Evolutionary conservation across 2,113 vertebrate species (phyloP), one percentile per base, ranked within the genome.

Genomic region (Ammodytes marinus): DNA sequence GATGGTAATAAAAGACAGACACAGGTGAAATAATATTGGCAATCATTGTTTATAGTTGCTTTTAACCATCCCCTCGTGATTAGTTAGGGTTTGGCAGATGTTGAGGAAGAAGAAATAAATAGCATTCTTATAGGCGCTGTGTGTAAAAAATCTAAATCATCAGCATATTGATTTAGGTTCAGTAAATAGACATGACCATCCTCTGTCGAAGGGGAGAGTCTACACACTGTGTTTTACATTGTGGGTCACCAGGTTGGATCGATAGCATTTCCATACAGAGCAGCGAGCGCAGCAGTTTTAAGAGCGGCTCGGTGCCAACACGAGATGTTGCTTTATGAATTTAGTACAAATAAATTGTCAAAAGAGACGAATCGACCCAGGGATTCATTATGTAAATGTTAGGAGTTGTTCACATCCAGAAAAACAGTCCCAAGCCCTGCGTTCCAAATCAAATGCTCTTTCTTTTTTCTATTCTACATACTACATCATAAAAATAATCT

Each of bases 11-110:
- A 19, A 60, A 46, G 54, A 63, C 55, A 63, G 58, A 54, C 9
- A 47, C 52, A 19, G 72, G 35, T 67, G 66, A 81, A 79, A 79
- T 78, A 57, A 39, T 74, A 66, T 85, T 75, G 80, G 46, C 69
- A 77, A 42, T 77, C 27, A 49, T 50, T 54, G 81, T 73, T 71
- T 60, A 84, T 40, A 49, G 54, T 64, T 74, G 58, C 71, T 63
- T 77, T 82, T 59, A 65, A 73, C 80, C 66, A 42, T 8, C 10
- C 35, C 65, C 40, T 35, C 27, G n/a, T 63, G 75, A 72, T 81
- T 69, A 57, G 58, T 73, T 53, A 6, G 39, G 43, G 46, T 49
- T 59, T 64, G 60, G 60, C 58, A 47, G 55, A 71, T 8, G 27
- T 27, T 27, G 27, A 54, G 60, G n/a, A 61, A 39, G 47, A 11